Evolutionary conservation across 2,888 invertebrate genomes (phyloP).

Genomic region (Rutpela maculata): DNA sequence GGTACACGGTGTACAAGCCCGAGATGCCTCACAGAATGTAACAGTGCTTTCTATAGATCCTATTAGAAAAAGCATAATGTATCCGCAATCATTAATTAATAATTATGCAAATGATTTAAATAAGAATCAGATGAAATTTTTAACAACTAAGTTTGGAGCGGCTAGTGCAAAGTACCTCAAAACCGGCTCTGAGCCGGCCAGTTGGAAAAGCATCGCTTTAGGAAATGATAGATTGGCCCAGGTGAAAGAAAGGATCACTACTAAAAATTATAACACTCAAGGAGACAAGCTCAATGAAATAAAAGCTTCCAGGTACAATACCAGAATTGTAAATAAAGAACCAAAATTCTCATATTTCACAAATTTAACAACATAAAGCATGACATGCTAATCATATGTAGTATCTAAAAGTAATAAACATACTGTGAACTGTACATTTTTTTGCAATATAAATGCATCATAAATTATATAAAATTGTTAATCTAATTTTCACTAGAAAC

Average conservation of each 20-base stretch:
- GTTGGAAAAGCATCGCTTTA: slow-evolving; percentile 8
- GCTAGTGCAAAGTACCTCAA: not conserved
- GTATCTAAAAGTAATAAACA: not conserved
- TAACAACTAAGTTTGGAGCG: slow-evolving; percentile 11
- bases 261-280: slow-evolving; percentile 45
- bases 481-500: too few species aligned
- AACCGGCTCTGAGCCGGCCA: not conserved
- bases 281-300: slow-evolving; percentile 60
- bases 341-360: slow-evolving; percentile 2
- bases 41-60: not conserved
- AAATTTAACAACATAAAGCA: slow-evolving; percentile 18
- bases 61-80: not conserved
- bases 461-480: too few species aligned
- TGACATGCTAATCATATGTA: not conserved
- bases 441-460: not conserved
- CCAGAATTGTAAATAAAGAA: slow-evolving; percentile 4
- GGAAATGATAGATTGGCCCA: slow-evolving; percentile 9
- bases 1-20: slow-evolving; percentile 40
- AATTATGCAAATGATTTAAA: not conserved
- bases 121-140: slow-evolving; percentile 38
- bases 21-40: not conserved
- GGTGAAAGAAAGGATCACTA: slow-evolving; percentile 7
- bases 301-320: slow-evolving; percentile 47
- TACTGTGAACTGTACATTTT: not conserved
- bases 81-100: slow-evolving; percentile 23